These are phyloP conservation scores for Cabera pusaria DNA, from an alignment of 2,888 invertebrate species.

Conservation along the genomic window DNA sequence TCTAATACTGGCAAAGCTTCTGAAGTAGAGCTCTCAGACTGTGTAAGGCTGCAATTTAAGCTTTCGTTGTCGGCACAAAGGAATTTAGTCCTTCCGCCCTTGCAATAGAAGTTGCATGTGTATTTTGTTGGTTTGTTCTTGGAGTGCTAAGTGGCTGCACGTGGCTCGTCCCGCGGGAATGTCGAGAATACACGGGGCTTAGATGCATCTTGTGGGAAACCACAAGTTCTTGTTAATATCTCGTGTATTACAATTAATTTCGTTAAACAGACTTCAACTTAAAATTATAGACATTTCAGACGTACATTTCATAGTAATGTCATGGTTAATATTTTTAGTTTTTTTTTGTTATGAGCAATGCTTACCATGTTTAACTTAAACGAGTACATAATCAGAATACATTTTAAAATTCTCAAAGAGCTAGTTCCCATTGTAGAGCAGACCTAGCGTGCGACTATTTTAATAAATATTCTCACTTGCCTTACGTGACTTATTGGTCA, in stretches of 20 bases:
- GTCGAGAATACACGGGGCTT: constrained; percentile 62
- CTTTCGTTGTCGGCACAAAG: constrained; percentile 44
- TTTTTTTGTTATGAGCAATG: too few relatives aligned
- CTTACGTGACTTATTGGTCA: too few relatives aligned
- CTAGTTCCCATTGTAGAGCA: too few relatives aligned
- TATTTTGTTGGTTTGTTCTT: constrained; percentile 54
- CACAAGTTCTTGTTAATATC: constrained; percentile 65
- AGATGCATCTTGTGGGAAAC: constrained; percentile 73
- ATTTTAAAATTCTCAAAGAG: too few relatives aligned
- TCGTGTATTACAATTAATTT: constrained; percentile 70
- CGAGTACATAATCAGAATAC: too few relatives aligned
- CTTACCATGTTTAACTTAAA: too few relatives aligned
- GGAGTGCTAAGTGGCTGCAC: constrained; percentile 77
- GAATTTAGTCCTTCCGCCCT: constrained; percentile 58
- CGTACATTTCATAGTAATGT: too few relatives aligned
- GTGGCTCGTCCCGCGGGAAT: constrained; percentile 64
- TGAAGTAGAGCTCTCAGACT: constrained; percentile 70
- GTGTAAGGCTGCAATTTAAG: constrained; percentile 63
- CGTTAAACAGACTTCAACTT: constrained; percentile 52
- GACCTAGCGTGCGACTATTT: too few relatives aligned
- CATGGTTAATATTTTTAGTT: too few relatives aligned
- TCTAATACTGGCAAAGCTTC: constrained; percentile 72
- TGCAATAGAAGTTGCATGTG: constrained; percentile 46
- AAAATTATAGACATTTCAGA: too few relatives aligned
- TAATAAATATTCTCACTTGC: too few relatives aligned